A percentile compares a stretch with the other conserved stretches of the same genome.
Evolutionary conservation across 1,140 invertebrate species (phyloP).

Genomic region (Holcopasites calliopsidis): DNA sequence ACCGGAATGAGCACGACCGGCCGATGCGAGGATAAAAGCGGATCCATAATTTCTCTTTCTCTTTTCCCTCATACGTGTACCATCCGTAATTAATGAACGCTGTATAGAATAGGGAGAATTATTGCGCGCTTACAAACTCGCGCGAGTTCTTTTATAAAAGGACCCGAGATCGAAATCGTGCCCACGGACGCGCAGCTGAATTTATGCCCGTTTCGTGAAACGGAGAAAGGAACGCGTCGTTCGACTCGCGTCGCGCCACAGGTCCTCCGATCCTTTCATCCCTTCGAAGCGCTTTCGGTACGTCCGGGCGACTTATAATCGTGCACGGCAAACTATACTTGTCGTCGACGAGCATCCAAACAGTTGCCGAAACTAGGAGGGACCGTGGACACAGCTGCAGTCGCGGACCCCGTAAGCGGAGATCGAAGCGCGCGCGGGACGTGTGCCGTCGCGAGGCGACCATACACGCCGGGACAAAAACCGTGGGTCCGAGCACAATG

Average conservation of each 20-base stretch:
- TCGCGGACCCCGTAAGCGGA: conserved; percentile 31
- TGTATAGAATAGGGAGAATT: conserved; percentile 74
- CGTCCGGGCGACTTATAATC: conserved; percentile 9
- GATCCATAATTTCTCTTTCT: conserved; percentile 73
- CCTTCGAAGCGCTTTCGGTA: not conserved
- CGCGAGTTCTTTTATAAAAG: conserved; percentile 66
- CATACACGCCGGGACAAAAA: conserved; percentile 64
- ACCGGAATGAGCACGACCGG: conserved; percentile 43
- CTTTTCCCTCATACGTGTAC: conserved; percentile 59
- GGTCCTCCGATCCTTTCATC: conserved; percentile 22
- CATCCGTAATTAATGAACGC: conserved; percentile 73
- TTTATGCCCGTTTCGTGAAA: conserved; percentile 60
- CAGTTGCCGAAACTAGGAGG: no score
- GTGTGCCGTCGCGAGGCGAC: conserved; percentile 13
- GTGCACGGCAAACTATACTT: no score
- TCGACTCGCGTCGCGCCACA: conserved; percentile 53
- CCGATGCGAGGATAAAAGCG: conserved; percentile 71
- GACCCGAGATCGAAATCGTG: conserved; percentile 65
- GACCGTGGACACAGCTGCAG: conserved; percentile 67
- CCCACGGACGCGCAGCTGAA: conserved; percentile 47
- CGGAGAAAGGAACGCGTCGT: conserved; percentile 54
- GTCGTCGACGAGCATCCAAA: no score
- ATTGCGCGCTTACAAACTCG: conserved; percentile 71
- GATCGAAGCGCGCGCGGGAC: conserved; percentile 31
- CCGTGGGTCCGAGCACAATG: conserved; percentile 69